Percentiles rank a stretch among this genome's conserved stretches.
These are phyloP conservation scores for Platygyra sinensis DNA, from an alignment of 64 coral and sea anemone genomes.

Conservation along the genomic window DNA sequence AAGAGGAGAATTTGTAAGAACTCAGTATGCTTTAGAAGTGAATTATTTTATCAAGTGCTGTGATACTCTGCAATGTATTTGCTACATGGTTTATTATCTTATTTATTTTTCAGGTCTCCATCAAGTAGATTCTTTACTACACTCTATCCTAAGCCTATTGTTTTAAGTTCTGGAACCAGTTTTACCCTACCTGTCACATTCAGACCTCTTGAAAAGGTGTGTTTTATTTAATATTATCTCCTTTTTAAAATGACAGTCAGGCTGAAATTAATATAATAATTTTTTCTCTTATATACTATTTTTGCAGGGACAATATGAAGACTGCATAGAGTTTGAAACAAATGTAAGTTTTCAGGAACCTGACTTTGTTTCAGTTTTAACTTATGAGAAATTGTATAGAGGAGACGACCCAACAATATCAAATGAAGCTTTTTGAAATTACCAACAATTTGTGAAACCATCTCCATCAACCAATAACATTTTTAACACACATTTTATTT, in stretches of 20 bases:
- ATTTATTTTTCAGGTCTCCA: slow-evolving; percentile 74
- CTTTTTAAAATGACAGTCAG: neutral
- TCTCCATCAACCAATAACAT: no score
- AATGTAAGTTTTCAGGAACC: slow-evolving; percentile 56
- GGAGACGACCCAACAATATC: neutral
- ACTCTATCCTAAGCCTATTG: slow-evolving; percentile 95
- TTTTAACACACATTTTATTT: no score
- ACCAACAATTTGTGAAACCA: no score
- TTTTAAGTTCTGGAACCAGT: slow-evolving; percentile 96
- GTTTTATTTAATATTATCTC: no score
- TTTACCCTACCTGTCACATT: slow-evolving; percentile 96
- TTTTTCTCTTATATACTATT: neutral
- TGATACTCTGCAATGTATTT: neutral
- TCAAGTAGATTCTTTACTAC: slow-evolving; percentile 97
- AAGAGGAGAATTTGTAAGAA: no score
- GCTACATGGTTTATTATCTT: neutral
- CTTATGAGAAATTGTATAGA: neutral
- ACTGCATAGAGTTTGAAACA: slow-evolving; percentile 97
- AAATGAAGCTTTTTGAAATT: no score
- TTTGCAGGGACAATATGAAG: slow-evolving; percentile 96
- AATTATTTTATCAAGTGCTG: no score
- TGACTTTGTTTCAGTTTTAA: neutral
- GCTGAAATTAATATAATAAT: neutral
- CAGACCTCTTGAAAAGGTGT: slow-evolving; percentile 96
- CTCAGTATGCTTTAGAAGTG: no score